Evolutionary conservation across 1,140 invertebrate genomes (phyloP), one percentile per base, ranked within the genome.

Genomic region (Holcopasites calliopsidis): DNA sequence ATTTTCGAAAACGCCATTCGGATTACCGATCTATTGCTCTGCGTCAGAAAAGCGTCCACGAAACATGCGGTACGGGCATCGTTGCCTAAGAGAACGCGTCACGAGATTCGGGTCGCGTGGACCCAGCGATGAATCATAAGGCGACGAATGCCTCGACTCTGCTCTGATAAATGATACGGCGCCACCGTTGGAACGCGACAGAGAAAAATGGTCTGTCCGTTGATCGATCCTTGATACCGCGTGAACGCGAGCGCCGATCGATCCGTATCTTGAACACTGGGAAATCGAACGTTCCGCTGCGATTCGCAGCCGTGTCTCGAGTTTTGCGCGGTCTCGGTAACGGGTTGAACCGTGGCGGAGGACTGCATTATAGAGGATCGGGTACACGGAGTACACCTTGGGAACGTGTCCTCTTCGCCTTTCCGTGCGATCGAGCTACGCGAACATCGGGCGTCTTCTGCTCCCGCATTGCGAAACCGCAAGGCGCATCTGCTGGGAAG

Each of bases 301-400:
- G 69, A 44, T 69, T 3, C 23, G 5, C 18, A 8, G 73, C 71
- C 85, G 80, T 80, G 79, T 78, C 62, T 44, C 50, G 69, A 89
- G 86, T 89, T 90, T 88, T 88, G 69, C 70, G 21, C 50, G 76
- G 55, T 42, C 76, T 54, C 77, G 76, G 80, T 77, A 87, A 89
- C 88, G 87, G 88, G 85, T 83, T 85, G 83, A 85, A 85, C 85
- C 86, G 83, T 84, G 85, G 87, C 84, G 88, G 74, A 87, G 83
- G 79, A 88, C 66, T 77, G 81, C 52, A 80, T 83, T 84, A 84
- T 77, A 68, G n/a, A n/a, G 60, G 75, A 83, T 80, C 80, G 66
- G 65, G 65, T 57, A 83, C 72, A n/a, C n/a, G 58, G 80, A 80
- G 69, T 74, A 83, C 77, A 57, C 73, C 81, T 77, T 84, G 82